Base-by-base conservation (phyloP, 1,140 invertebrate genomes). In the Diploscapter pachys region DNA sequence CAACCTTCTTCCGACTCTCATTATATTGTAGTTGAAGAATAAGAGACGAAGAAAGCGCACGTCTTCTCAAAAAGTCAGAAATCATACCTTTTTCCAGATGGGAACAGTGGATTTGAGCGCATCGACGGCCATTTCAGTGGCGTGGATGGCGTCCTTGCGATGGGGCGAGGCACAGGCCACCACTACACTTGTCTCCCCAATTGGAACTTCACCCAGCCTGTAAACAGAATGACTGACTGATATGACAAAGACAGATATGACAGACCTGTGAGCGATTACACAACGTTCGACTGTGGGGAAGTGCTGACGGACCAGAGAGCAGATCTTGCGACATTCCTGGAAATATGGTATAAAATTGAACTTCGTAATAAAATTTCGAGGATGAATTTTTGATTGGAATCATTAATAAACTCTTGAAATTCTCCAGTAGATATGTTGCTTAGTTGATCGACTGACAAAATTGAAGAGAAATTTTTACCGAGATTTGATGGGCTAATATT, bases 31-130 rank as follows among this genome's bases (percentile, higher is more conserved):
- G 31, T 31, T 31, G 63, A 64, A 5, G 31, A 2, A 64, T 48
- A 64, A 11, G 57, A 11, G 13, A 59, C 13, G 11, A 59, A 71
- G 6, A 71, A n/a, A 50, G 3, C 31, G 31, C 50, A n/a, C n/a
- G n/a, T 48, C 48, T 49, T 31, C 31, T 11, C 11, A 71, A 5
- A 49, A 6, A n/a, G 70, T 71, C 9, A 6, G 57, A 72, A 5
- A 5, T 31, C 48, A 0, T n/a, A 71, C 94, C 86, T 95, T 96
- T 87, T 98, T 98, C 94, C 95, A 98, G 73, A 98, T 94, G 3
- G 95, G 94, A 65, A 96, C 93, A 11, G 87, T 89, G 59, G 90
- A 89, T 88, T 98, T 98, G 0, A 98, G 86, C 75, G 88, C 88
- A 81, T 97, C 91, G 73, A 98, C 94, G 73, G 92, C 91, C 88